Evolutionary conservation across 2,888 invertebrate genomes (phyloP).

Genomic region (Tinea semifulvella): DNA sequence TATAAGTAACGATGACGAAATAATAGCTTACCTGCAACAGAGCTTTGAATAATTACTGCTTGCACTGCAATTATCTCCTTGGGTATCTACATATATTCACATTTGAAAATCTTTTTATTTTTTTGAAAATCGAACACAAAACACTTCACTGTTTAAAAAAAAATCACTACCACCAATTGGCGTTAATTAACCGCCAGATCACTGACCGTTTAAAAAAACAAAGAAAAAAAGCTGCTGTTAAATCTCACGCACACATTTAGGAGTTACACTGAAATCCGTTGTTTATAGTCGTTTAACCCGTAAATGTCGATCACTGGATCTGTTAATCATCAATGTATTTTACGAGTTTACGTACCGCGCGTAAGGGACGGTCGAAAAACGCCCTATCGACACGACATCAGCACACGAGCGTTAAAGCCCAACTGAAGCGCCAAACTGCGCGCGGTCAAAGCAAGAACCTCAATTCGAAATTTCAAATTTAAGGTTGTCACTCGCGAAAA

Average conservation of each 20-base stretch:
- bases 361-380: background rate
- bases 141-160: background rate
- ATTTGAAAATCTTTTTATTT: no score
- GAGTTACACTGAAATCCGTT: slow-evolving; percentile 33
- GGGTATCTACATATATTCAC: no score
- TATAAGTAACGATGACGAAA: no score
- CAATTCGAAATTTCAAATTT: background rate
- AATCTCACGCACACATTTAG: slow-evolving; percentile 4
- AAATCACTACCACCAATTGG: slow-evolving; percentile 4
- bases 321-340: slow-evolving; percentile 25
- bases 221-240: background rate
- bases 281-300: slow-evolving; percentile 15
- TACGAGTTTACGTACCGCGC: slow-evolving; percentile 23
- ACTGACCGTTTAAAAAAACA: background rate
- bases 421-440: slow-evolving; percentile 28
- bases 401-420: slow-evolving; percentile 28
- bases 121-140: no score
- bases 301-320: slow-evolving; percentile 18
- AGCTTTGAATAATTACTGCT: no score
- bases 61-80: no score
- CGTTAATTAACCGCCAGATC: slow-evolving; percentile 1
- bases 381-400: slow-evolving; percentile 17
- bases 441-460: background rate
- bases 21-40: no score
- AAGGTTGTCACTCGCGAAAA: no score